Conservation (phyloP, 2,113 vertebrate genomes). For the Regulus satrapa region DNA sequence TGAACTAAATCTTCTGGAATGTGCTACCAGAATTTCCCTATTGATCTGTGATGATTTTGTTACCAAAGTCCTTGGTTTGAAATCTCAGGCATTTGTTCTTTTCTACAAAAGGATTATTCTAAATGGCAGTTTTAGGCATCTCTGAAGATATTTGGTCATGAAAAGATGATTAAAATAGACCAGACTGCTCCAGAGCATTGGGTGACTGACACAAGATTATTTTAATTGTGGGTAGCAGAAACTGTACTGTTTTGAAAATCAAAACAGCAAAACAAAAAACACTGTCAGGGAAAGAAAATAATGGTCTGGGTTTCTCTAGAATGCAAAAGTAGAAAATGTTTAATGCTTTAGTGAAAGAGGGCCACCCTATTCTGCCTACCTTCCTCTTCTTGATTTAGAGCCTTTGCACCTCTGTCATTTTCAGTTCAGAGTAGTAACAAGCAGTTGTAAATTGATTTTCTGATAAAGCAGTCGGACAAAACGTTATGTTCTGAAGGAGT, state of each 20-base stretch:
- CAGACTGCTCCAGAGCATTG: neutral
- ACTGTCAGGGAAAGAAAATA: neutral
- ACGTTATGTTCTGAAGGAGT: conserved; percentile 58
- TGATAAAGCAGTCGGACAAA: conserved; percentile 38
- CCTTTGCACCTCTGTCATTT: neutral
- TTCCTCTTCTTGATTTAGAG: neutral
- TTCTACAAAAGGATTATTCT: neutral
- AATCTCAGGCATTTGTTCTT: neutral
- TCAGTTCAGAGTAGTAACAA: conserved; percentile 40
- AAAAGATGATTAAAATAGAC: neutral
- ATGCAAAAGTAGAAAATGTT: neutral
- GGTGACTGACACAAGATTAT: neutral
- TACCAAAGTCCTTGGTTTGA: neutral
- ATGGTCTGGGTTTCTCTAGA: neutral
- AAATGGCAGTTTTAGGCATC: neutral
- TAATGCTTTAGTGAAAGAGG: neutral
- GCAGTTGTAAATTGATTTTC: conserved; percentile 55
- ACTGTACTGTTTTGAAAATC: neutral
- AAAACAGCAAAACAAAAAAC: neutral
- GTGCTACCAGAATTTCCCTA: neutral
- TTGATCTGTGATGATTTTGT: neutral
- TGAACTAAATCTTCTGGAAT: neutral
- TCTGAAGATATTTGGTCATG: neutral
- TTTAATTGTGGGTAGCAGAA: neutral
- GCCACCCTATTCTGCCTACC: neutral